These are phyloP conservation scores for Burhinus bistriatus DNA, from an alignment of 2,113 vertebrate species.

Conservation along the genomic window DNA sequence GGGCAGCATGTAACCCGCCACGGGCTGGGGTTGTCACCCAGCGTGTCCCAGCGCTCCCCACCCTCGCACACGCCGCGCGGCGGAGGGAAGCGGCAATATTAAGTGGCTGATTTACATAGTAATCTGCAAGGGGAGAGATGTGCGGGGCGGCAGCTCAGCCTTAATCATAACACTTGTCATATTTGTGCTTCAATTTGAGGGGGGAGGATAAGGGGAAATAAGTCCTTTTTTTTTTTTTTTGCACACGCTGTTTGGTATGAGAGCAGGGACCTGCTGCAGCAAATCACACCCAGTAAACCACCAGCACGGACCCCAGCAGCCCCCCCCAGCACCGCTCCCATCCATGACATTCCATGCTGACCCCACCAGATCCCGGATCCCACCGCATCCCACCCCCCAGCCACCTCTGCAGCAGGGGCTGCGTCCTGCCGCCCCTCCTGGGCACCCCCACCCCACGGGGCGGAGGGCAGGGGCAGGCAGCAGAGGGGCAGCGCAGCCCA, in stretches of 20 bases:
- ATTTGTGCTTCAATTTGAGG: background rate
- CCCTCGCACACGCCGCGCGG: accelerated
- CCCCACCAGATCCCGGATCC: too few relatives aligned
- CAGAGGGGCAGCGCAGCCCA: too few relatives aligned
- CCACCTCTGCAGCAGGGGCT: too few relatives aligned
- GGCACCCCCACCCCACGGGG: too few relatives aligned
- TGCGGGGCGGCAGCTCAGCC: background rate
- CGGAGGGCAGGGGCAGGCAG: too few relatives aligned
- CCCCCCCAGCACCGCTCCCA: too few relatives aligned
- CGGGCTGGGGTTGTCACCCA: background rate
- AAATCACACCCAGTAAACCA: background rate
- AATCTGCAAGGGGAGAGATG: background rate
- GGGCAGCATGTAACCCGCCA: accelerated
- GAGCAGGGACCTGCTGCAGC: background rate
- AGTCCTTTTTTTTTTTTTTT: background rate
- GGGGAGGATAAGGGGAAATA: background rate
- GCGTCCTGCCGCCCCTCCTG: too few relatives aligned
- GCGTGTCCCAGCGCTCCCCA: background rate
- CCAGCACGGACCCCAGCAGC: background rate
- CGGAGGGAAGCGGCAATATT: background rate
- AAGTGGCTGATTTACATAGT: background rate
- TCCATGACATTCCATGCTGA: too few relatives aligned
- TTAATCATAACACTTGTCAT: background rate
- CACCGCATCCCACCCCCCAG: too few relatives aligned
- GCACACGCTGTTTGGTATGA: accelerated